Base-by-base conservation (phyloP, 2,888 invertebrate genomes). In the Melinaea menophilus region DNA sequence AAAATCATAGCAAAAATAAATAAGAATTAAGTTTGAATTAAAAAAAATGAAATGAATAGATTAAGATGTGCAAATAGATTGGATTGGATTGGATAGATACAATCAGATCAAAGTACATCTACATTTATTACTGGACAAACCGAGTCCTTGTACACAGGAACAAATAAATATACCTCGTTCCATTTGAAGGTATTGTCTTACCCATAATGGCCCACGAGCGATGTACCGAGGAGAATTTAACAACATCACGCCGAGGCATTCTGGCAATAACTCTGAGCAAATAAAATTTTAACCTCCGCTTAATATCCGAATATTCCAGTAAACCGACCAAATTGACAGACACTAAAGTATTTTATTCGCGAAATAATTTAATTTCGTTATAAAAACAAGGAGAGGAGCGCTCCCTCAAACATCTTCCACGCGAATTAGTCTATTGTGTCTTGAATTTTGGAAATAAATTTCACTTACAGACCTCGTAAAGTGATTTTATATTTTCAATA, bases 201-300 rank as follows among this genome's bases (percentile, higher is more conserved):
- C 80, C 78, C 76, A 78, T 83, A 85, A 86, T 82, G 77, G 81
- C 69, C 78, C 80, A 79, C 80, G 79, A 79, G 73, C 79, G 76
- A 77, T 75, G 79, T 76, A 76, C 77, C 81, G 78, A 67, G 72
- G 79, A 80, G 78, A 82, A 81, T 81, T 77, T 82, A 81, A 80
- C 80, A 78, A 78, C 81, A 80, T 77, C 83, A 81, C 81, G 80
- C 76, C 75, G 74, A 75, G 77, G 77, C 74, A 77, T 80, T 79
- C 77, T 69, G 72, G 81, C 84, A 78, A 85, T 87, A 86, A 86
- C 84, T 84, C 74, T 73, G 77, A 69, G 78, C 84, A 82, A 90
- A 89, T 90, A 90, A 89, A 90, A 90, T 88, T 86, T 85, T 86
- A 90, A 89, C 89, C 86, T 85, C 90, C 86, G 86, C 82, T 88